Conservation (phyloP, 2,888 invertebrate species). For the Galeopsomyia nigrocyanea region DNA sequence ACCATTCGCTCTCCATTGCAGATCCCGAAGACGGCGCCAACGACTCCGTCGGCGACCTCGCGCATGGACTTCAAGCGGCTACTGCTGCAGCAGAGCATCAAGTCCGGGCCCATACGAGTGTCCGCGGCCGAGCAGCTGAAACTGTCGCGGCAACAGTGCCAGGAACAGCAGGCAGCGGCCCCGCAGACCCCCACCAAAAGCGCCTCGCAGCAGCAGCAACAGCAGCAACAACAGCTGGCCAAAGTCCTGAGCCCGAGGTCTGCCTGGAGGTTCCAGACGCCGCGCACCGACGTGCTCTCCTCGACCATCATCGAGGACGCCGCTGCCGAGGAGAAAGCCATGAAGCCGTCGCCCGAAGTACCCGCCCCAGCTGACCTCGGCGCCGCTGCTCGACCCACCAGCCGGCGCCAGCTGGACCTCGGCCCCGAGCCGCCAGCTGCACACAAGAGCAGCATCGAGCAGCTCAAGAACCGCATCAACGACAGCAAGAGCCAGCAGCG, state of each 20-base stretch:
- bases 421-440: neutral
- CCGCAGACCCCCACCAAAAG: constrained; percentile 72
- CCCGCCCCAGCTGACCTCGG: constrained; percentile 44
- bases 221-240: constrained; percentile 58
- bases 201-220: constrained; percentile 50
- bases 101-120: constrained; percentile 75
- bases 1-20: constrained; percentile 45
- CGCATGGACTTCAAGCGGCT: constrained; percentile 87
- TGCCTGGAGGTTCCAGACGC: constrained; percentile 81
- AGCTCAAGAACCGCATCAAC: constrained; percentile 34
- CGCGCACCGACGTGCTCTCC: constrained; percentile 86
- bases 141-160: constrained; percentile 73
- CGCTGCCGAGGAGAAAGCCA: constrained; percentile 80
- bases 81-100: constrained; percentile 82
- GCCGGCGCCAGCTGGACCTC: constrained; percentile 58
- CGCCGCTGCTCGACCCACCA: constrained; percentile 20
- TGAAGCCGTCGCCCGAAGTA: constrained; percentile 64
- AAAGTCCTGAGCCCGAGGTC: constrained; percentile 80
- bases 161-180: constrained; percentile 56
- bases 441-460: constrained; percentile 21
- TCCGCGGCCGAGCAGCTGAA: constrained; percentile 87
- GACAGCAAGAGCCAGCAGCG: constrained; percentile 24
- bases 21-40: constrained; percentile 63
- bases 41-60: constrained; percentile 78
- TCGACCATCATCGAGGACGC: constrained; percentile 89